A percentile compares a stretch with the other conserved stretches of the same genome.
Evolutionary conservation across 2,113 vertebrate species (phyloP).

Genomic region (Mystacornis crossleyi): DNA sequence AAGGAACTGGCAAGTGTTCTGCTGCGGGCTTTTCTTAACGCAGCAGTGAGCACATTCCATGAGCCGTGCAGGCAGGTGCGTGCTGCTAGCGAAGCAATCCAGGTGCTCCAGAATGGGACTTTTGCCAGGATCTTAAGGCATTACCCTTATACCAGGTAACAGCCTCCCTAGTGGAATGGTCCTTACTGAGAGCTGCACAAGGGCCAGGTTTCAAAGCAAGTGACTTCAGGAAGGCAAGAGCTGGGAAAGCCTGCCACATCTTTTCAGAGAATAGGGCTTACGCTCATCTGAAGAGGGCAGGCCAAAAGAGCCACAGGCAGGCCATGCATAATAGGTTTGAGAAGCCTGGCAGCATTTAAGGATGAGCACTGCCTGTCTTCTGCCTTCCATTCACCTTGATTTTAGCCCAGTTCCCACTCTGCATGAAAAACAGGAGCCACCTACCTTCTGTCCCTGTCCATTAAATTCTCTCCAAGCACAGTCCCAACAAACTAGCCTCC

Average conservation of each 20-base stretch:
- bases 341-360: neutral
- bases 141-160: neutral
- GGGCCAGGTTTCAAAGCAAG: neutral
- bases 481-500: fast-evolving
- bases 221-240: neutral
- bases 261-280: neutral
- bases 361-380: neutral
- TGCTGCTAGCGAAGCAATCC: neutral
- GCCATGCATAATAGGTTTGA: neutral
- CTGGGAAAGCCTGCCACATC: neutral
- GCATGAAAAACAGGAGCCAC: neutral
- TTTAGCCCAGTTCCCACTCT: neutral
- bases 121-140: neutral
- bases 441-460: neutral
- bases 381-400: neutral
- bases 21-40: neutral
- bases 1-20: neutral
- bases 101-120: conserved; percentile 22
- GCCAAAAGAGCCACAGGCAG: neutral
- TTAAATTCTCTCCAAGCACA: neutral
- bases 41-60: neutral
- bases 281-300: neutral
- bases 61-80: neutral
- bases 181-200: neutral
- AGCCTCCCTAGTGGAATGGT: neutral